phyloP scores from a whole-genome alignment of 2,113 vertebrate genomes.

The mouse (Mus musculus) region DNA sequence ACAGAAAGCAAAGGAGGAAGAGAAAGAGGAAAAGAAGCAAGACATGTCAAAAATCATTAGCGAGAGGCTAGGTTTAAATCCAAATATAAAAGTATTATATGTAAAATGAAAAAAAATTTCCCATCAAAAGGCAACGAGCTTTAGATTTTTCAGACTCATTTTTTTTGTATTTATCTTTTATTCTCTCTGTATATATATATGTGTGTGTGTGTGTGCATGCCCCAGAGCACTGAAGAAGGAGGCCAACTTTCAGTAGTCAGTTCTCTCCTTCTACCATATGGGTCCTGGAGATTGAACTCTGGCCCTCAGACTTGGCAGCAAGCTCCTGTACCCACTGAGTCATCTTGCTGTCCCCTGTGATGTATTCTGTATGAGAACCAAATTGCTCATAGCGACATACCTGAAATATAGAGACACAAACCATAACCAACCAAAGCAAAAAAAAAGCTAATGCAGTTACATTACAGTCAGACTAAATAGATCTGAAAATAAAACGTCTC shows the following conservation, averaged over 20 bases:
- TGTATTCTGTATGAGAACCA: conserved; percentile 28
- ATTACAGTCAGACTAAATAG: background rate
- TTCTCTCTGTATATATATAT: background rate
- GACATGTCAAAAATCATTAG: background rate
- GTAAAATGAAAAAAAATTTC: conserved; percentile 36
- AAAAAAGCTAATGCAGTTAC: background rate
- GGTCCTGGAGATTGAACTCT: background rate
- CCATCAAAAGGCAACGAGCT: conserved; percentile 36
- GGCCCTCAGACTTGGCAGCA: background rate
- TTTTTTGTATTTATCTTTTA: background rate
- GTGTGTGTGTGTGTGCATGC: too few species aligned
- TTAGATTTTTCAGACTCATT: background rate
- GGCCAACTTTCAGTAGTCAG: too few species aligned
- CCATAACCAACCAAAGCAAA: background rate
- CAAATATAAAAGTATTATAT: conserved; percentile 37
- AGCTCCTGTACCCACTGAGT: background rate
- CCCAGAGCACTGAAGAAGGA: background rate
- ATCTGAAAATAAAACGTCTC: conserved; percentile 17
- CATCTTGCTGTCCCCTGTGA: background rate
- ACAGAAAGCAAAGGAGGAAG: conserved; percentile 7
- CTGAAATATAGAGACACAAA: background rate
- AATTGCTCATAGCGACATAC: background rate
- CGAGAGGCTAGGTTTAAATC: conserved; percentile 2
- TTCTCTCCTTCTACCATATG: too few species aligned
- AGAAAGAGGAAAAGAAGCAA: background rate